Conservation (phyloP, 2,888 invertebrate species). For the Drosophila histrio region DNA sequence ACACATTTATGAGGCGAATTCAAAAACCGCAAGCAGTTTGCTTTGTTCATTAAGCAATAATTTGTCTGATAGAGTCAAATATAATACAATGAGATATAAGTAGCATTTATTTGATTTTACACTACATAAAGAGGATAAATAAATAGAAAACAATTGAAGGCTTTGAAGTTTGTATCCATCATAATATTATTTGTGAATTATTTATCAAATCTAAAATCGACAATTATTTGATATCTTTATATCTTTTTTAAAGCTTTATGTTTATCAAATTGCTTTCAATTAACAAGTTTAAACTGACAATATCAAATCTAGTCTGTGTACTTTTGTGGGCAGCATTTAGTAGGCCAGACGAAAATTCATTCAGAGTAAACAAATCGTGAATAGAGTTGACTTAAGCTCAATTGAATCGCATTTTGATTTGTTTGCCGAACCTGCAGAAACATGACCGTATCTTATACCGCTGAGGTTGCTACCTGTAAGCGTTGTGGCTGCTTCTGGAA, state of each 20-base stretch:
- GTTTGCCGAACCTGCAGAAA: conserved; percentile 14
- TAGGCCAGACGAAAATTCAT: conserved; percentile 15
- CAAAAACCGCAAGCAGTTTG: conserved; percentile 1
- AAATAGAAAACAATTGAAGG: not conserved
- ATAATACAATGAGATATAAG: not conserved
- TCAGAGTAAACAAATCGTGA: not conserved
- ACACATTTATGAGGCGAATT: conserved; percentile 5
- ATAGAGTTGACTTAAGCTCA: not conserved
- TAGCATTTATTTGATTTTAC: not conserved
- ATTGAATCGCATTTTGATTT: conserved; percentile 4
- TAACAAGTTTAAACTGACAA: not conserved
- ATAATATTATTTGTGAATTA: too few species aligned
- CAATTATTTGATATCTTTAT: not conserved
- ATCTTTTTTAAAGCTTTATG: not conserved
- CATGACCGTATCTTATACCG: conserved; percentile 81
- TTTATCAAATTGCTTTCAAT: not conserved
- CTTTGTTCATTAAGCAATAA: conserved; percentile 10
- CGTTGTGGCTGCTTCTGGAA: conserved; percentile 78
- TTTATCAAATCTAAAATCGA: not conserved
- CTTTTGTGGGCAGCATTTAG: not conserved
- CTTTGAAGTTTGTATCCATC: too few species aligned
- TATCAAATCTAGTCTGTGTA: not conserved
- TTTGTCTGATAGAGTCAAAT: not conserved
- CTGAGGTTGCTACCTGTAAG: conserved; percentile 76
- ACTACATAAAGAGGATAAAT: not conserved